These are phyloP conservation scores for Marcusenius ussheri DNA, from an alignment of 2,113 vertebrate genomes.

Conservation along the genomic window DNA sequence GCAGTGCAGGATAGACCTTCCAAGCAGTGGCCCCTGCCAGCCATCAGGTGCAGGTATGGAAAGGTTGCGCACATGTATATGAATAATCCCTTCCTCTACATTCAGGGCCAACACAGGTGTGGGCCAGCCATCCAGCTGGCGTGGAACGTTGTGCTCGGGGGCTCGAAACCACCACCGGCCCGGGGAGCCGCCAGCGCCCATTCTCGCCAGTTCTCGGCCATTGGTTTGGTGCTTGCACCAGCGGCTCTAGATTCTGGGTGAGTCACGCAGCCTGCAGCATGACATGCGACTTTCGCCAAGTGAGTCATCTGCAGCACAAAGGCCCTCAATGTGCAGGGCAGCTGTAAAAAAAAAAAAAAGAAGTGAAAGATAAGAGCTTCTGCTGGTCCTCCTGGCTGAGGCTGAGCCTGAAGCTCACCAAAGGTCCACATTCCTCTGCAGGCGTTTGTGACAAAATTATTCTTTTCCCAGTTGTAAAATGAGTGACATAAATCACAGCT, in stretches of 20 bases:
- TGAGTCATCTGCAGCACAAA: slow-evolving; percentile 55
- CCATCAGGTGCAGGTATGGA: background rate
- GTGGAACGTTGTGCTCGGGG: background rate
- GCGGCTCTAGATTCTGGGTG: slow-evolving; percentile 39
- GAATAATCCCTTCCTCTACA: slow-evolving; percentile 10
- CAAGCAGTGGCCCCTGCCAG: background rate
- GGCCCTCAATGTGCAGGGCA: slow-evolving; percentile 28
- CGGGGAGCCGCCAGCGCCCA: slow-evolving; percentile 16
- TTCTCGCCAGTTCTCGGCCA: slow-evolving; percentile 28
- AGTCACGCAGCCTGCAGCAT: slow-evolving; percentile 56
- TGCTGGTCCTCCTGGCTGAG: background rate
- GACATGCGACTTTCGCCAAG: slow-evolving; percentile 54
- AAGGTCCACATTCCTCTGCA: background rate
- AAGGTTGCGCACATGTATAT: background rate
- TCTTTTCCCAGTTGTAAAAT: background rate
- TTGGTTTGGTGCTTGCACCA: slow-evolving; percentile 39
- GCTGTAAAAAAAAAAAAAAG: slow-evolving; percentile 22
- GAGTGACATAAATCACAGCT: background rate
- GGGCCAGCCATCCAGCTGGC: background rate
- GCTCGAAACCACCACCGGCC: slow-evolving; percentile 2
- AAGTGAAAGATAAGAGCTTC: slow-evolving; percentile 23
- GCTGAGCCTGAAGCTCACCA: background rate
- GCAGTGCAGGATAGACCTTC: background rate
- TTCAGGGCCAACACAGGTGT: background rate
- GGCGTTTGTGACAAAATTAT: background rate